A percentile compares a stretch with the other conserved stretches of the same genome.
Evolutionary conservation across 2,888 invertebrate species (phyloP).

Genomic region (Morinoia aosen): DNA sequence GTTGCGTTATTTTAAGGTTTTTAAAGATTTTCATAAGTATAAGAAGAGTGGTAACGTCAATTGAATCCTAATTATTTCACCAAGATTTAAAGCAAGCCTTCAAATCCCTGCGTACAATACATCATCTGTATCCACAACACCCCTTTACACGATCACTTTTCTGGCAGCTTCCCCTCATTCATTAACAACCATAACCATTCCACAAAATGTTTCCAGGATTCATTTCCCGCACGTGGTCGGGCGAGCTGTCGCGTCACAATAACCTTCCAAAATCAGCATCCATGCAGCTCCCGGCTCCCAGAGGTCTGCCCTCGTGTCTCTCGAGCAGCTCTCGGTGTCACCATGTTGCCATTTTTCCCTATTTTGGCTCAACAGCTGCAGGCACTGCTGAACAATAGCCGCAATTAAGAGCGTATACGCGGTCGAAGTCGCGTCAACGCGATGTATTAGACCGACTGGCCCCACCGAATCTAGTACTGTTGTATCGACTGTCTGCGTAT

Average conservation of each 20-base stretch:
- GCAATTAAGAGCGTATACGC: neutral
- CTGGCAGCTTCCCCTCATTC: neutral
- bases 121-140: neutral
- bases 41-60: no score
- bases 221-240: neutral
- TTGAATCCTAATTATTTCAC: neutral
- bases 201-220: neutral
- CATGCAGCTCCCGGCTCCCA: neutral
- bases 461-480: no score
- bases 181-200: neutral
- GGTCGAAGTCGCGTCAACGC: neutral
- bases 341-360: neutral
- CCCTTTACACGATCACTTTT: neutral
- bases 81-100: neutral
- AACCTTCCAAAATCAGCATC: neutral
- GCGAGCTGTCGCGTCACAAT: neutral
- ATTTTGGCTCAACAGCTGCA: conserved; percentile 1
- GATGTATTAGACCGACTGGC: neutral
- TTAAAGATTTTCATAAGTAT: no score
- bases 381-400: neutral
- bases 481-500: neutral
- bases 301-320: neutral
- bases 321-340: neutral
- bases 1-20: neutral
- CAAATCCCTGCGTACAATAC: neutral